Conservation (phyloP, 2,113 vertebrate genomes). For the Pagrus major region DNA sequence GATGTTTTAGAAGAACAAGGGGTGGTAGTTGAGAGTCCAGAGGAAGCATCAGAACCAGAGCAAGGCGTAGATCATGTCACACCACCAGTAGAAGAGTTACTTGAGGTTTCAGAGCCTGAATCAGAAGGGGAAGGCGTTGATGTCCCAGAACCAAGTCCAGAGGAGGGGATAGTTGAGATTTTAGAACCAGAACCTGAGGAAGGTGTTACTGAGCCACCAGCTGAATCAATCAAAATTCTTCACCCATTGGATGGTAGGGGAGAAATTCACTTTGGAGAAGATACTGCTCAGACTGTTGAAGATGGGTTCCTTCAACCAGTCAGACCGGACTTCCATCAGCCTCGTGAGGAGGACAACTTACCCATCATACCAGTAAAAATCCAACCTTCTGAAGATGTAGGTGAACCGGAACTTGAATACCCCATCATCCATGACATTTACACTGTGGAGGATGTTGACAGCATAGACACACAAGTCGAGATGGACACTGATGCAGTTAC, state of each 20-base stretch:
- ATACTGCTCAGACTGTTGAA: slow-evolving; percentile 17
- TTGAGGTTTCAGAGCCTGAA: slow-evolving; percentile 20
- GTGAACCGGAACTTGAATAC: slow-evolving; percentile 8
- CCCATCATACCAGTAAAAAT: slow-evolving; percentile 22
- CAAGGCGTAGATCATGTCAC: background rate
- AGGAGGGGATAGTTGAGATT: slow-evolving; percentile 1
- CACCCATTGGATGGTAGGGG: slow-evolving; percentile 10
- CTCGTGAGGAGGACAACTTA: slow-evolving; percentile 48
- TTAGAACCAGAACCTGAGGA: slow-evolving; percentile 32
- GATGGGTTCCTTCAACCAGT: slow-evolving; percentile 14
- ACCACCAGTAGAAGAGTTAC: background rate
- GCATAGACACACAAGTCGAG: background rate
- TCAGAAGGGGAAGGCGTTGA: background rate
- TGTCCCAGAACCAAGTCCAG: slow-evolving; percentile 22
- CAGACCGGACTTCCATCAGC: background rate
- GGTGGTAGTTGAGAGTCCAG: background rate
- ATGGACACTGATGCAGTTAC: background rate
- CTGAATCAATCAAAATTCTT: slow-evolving; percentile 62
- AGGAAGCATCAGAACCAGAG: slow-evolving; percentile 4
- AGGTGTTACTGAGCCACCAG: slow-evolving; percentile 40
- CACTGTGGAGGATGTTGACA: background rate
- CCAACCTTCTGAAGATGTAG: background rate
- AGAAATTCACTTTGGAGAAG: slow-evolving; percentile 15
- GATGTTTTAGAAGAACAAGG: background rate
- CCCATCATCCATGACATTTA: slow-evolving; percentile 19